Percentiles rank a stretch among this genome's conserved stretches.
These are phyloP conservation scores for Gnathonemus longibarbis DNA, from an alignment of 2,113 vertebrate genomes.

Conservation along the genomic window DNA sequence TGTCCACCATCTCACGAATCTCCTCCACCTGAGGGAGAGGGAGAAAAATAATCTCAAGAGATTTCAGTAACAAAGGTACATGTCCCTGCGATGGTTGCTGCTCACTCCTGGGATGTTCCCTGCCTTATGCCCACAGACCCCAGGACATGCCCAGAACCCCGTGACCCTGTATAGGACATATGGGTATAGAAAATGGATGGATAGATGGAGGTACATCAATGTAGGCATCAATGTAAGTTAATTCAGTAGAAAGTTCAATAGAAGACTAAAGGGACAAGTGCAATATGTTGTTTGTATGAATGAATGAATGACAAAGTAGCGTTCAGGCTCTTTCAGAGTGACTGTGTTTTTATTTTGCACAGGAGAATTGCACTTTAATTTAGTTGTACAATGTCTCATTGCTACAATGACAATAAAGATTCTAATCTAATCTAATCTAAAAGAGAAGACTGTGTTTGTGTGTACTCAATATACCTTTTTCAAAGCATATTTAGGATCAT, in stretches of 20 bases:
- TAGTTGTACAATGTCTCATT: too few species aligned
- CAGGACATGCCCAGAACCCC: background rate
- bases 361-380: too few species aligned
- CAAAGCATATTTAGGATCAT: slow-evolving; percentile 94
- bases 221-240: background rate
- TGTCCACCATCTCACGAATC: slow-evolving; percentile 98
- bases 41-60: background rate
- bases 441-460: background rate
- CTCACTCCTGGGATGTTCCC: background rate
- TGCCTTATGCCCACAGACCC: background rate
- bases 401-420: too few species aligned
- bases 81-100: background rate
- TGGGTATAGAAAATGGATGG: background rate
- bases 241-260: background rate
- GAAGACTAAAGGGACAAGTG: background rate
- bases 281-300: too few species aligned
- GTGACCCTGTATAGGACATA: background rate
- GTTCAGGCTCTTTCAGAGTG: too few species aligned
- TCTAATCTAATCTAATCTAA: background rate
- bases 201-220: background rate
- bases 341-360: too few species aligned
- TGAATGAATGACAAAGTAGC: too few species aligned
- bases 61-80: background rate
- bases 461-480: slow-evolving; percentile 75
- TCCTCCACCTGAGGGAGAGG: slow-evolving; percentile 76